A percentile compares a stretch with the other conserved stretches of the same genome.
phyloP scores from a whole-genome alignment of 2,113 vertebrate genomes.

The Chaetorhynchus papuensis region DNA sequence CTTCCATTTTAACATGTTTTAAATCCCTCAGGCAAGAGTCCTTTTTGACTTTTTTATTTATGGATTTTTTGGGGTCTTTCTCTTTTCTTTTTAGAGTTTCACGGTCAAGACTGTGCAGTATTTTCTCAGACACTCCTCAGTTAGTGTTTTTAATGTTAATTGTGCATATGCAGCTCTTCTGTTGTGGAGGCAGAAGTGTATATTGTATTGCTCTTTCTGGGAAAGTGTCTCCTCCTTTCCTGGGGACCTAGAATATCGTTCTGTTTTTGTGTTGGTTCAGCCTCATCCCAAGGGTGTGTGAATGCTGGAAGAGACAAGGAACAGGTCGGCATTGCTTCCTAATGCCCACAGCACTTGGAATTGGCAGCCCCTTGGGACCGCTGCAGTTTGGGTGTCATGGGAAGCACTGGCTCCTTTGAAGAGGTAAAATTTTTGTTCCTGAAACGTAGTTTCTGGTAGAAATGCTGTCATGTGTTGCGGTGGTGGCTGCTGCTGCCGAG shows the following conservation, averaged over 20 bases:
- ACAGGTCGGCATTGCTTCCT: background rate
- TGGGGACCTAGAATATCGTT: background rate
- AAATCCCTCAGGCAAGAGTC: background rate
- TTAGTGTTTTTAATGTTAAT: background rate
- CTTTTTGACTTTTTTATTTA: background rate
- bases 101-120: background rate
- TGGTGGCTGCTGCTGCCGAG: no score
- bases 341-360: background rate
- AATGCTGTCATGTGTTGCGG: background rate
- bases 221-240: background rate
- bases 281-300: background rate
- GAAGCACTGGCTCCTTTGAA: background rate
- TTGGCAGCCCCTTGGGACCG: background rate
- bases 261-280: background rate
- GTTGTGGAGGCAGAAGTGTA: background rate
- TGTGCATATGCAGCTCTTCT: background rate
- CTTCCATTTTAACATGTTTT: background rate
- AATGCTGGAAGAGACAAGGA: background rate
- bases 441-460: background rate
- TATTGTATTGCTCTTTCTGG: background rate
- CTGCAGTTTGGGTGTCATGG: background rate
- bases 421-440: background rate
- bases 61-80: fast-evolving
- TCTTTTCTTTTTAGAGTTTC: background rate
- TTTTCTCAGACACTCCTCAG: background rate